phyloP scores from a whole-genome alignment of 30 jellyfish, hydroid and myxozoan species.

The Hydra vulgaris region DNA sequence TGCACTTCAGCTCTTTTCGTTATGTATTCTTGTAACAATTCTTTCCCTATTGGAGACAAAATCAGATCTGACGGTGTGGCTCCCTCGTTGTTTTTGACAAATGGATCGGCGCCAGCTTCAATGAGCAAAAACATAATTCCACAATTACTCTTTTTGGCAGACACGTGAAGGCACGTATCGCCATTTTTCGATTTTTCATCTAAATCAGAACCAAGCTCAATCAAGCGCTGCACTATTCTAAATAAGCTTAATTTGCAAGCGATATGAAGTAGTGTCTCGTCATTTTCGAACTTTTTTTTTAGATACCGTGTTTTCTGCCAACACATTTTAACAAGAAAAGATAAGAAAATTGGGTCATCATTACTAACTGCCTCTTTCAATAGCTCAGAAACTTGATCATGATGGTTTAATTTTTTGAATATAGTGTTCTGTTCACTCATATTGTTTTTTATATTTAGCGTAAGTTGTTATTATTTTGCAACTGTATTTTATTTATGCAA shows the following conservation, averaged over 20 bases:
- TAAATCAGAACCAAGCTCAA: constrained; percentile 18
- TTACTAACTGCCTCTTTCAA: constrained; percentile 15
- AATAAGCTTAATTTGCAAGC: not conserved
- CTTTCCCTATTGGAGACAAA: not conserved
- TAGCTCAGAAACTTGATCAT: not conserved
- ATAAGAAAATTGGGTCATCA: constrained; percentile 13
- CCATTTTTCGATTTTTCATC: constrained; percentile 4
- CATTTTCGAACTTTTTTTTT: not conserved
- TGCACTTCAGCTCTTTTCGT: not conserved
- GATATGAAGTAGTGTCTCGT: constrained; percentile 1
- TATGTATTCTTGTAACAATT: not conserved
- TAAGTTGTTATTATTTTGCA: too few species aligned
- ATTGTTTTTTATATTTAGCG: too few species aligned
- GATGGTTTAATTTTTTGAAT: not conserved
- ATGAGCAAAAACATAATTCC: not conserved
- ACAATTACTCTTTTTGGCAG: not conserved
- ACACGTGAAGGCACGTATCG: constrained; percentile 16
- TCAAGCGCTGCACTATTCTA: constrained; percentile 9
- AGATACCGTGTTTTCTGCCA: constrained; percentile 10
- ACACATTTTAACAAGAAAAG: constrained; percentile 1
- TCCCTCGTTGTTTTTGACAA: constrained; percentile 16
- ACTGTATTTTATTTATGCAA: too few species aligned
- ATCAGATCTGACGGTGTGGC: constrained; percentile 11
- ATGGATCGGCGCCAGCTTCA: constrained; percentile 27
- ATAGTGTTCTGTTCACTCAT: not conserved